phyloP scores from a whole-genome alignment of 2,797 vertebrate genomes.

The Poeciliopsis turneri region DNA sequence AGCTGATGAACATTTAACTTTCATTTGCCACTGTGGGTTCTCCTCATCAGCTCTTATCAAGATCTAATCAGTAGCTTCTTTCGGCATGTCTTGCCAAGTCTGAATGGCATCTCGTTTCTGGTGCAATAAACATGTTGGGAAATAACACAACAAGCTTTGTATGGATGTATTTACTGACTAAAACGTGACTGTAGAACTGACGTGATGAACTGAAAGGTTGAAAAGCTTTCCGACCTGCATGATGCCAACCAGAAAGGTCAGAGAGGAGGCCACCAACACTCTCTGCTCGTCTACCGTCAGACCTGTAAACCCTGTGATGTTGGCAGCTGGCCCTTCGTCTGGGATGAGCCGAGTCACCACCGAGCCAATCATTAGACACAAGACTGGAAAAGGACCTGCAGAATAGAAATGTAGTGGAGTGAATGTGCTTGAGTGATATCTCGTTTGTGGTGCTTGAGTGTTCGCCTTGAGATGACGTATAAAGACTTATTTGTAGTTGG shows the following conservation, averaged over 20 bases:
- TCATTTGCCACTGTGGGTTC: not conserved
- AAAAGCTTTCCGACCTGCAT: constrained; percentile 86
- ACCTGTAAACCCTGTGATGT: constrained; percentile 76
- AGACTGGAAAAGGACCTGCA: constrained; percentile 92
- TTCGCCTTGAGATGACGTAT: not conserved
- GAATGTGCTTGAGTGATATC: no score
- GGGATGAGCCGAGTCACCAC: constrained; percentile 84
- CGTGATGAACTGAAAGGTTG: not conserved
- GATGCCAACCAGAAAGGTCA: constrained; percentile 88
- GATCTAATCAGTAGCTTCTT: not conserved
- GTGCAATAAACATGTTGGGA: not conserved
- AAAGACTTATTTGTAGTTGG: not conserved
- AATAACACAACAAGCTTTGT: not conserved
- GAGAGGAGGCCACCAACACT: constrained; percentile 87
- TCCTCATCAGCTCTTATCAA: not conserved
- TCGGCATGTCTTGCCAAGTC: not conserved
- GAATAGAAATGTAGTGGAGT: not conserved
- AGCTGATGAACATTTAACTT: not conserved
- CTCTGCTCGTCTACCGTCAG: constrained; percentile 75
- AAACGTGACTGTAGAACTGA: not conserved
- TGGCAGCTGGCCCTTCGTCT: constrained; percentile 52
- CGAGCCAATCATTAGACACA: constrained; percentile 94
- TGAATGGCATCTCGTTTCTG: not conserved
- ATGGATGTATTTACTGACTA: not conserved
- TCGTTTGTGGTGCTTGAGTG: no score